A percentile compares a stretch with the other conserved stretches of the same genome.
Evolutionary conservation across 2,113 vertebrate genomes (phyloP).

Genomic region (Tor tambroides): DNA sequence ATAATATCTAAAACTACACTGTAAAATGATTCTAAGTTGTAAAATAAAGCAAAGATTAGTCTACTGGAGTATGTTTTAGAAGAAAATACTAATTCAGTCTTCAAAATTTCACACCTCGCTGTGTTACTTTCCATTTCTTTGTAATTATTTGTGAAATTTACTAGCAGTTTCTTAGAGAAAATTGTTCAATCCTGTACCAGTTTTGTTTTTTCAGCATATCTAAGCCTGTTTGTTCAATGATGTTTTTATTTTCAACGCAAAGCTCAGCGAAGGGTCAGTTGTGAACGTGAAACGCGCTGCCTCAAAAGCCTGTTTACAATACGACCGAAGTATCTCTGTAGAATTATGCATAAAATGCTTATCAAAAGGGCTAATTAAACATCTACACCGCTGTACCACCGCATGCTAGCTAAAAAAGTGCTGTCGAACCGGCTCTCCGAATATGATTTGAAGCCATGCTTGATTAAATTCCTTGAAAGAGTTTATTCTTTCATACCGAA

Average conservation of each 20-base stretch:
- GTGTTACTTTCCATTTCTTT: too few relatives aligned
- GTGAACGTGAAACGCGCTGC: constrained; percentile 11
- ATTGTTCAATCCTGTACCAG: too few relatives aligned
- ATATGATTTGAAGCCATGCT: constrained; percentile 26
- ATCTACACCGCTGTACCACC: background rate
- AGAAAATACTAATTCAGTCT: too few relatives aligned
- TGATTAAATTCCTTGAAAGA: too few relatives aligned
- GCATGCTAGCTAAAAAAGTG: background rate
- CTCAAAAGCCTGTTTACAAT: constrained; percentile 9
- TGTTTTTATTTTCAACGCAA: background rate
- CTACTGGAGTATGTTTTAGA: too few relatives aligned
- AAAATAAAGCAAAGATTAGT: too few relatives aligned
- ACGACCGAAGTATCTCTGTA: background rate
- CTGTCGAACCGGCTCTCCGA: background rate
- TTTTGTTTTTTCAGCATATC: too few relatives aligned
- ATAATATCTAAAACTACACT: background rate
- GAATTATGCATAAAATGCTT: constrained; percentile 18
- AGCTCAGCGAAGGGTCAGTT: background rate
- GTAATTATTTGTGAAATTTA: too few relatives aligned
- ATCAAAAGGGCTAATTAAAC: constrained; percentile 51
- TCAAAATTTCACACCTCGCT: too few relatives aligned
- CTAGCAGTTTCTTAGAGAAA: too few relatives aligned
- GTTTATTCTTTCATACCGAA: too few relatives aligned
- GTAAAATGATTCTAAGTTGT: too few relatives aligned
- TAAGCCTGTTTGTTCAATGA: background rate